Conservation (phyloP, 92 coral and sea anemone genomes). For the Isaurus tuberculatus region DNA sequence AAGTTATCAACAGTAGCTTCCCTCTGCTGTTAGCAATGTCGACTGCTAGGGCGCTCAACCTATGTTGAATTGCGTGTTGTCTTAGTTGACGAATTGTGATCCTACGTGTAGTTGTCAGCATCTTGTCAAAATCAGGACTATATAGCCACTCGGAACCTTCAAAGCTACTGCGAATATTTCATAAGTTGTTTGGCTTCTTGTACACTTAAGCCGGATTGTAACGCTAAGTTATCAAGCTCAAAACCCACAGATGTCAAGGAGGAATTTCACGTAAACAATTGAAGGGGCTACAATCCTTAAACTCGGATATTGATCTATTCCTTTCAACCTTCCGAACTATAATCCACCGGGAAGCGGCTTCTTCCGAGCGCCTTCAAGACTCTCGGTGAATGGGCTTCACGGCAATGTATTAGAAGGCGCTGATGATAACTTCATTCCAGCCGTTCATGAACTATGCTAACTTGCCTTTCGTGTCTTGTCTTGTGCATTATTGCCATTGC, state of each 20-base stretch:
- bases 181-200: neutral
- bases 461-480: slow-evolving; percentile 16
- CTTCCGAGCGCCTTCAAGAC: slow-evolving; percentile 12
- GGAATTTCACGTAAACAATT: neutral
- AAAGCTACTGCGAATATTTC: slow-evolving; percentile 3
- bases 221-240: neutral
- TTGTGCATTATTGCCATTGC: neutral
- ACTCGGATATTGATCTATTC: slow-evolving; percentile 33
- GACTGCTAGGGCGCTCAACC: neutral
- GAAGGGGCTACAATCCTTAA: neutral
- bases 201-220: neutral
- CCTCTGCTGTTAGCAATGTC: neutral
- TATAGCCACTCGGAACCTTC: slow-evolving; percentile 31
- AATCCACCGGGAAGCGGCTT: slow-evolving; percentile 28
- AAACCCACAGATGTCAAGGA: neutral
- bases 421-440: neutral
- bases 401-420: neutral
- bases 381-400: slow-evolving; percentile 16
- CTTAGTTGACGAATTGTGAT: neutral
- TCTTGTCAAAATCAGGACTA: slow-evolving; percentile 23
- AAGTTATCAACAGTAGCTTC: slow-evolving; percentile 7
- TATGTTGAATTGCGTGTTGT: neutral
- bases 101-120: slow-evolving; percentile 14
- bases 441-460: slow-evolving; percentile 21
- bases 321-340: slow-evolving; percentile 30